Conservation (phyloP, 2,888 invertebrate species). For the Geotrupes spiniger region DNA sequence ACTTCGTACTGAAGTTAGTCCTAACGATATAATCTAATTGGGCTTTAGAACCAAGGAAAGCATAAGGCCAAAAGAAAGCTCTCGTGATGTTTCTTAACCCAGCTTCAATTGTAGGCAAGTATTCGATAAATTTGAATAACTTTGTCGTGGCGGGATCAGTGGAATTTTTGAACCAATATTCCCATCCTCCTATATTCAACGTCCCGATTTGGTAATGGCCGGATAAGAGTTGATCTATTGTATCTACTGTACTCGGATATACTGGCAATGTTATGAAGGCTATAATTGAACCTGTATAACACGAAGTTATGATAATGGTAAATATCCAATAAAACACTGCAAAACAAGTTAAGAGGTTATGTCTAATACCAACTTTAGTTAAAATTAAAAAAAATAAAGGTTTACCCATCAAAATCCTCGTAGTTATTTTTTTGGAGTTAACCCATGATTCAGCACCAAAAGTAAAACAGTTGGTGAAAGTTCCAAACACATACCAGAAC, state of each 20-base stretch:
- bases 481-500: slow-evolving; percentile 87
- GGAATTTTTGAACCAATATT: slow-evolving; percentile 68
- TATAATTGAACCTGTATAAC: slow-evolving; percentile 81
- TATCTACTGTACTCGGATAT: slow-evolving; percentile 72
- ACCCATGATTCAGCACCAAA: slow-evolving; percentile 72
- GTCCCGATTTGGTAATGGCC: slow-evolving; percentile 71
- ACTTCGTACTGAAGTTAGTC: slow-evolving; percentile 67
- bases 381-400: not conserved
- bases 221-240: slow-evolving; percentile 61
- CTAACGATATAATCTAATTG: slow-evolving; percentile 70
- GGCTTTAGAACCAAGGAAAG: slow-evolving; percentile 71
- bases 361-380: too few species aligned
- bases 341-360: slow-evolving; percentile 26
- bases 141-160: slow-evolving; percentile 61
- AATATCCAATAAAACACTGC: slow-evolving; percentile 80
- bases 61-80: slow-evolving; percentile 76
- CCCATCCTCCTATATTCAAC: slow-evolving; percentile 74
- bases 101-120: slow-evolving; percentile 62
- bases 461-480: slow-evolving; percentile 78
- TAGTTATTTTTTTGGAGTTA: slow-evolving; percentile 65
- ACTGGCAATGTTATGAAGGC: slow-evolving; percentile 78
- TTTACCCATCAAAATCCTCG: slow-evolving; percentile 67
- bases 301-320: slow-evolving; percentile 79
- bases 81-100: slow-evolving; percentile 72
- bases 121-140: slow-evolving; percentile 65